Percentiles rank a stretch among this genome's conserved stretches.
phyloP scores from a whole-genome alignment of 2,888 invertebrate genomes.

The Clunio marinus region DNA sequence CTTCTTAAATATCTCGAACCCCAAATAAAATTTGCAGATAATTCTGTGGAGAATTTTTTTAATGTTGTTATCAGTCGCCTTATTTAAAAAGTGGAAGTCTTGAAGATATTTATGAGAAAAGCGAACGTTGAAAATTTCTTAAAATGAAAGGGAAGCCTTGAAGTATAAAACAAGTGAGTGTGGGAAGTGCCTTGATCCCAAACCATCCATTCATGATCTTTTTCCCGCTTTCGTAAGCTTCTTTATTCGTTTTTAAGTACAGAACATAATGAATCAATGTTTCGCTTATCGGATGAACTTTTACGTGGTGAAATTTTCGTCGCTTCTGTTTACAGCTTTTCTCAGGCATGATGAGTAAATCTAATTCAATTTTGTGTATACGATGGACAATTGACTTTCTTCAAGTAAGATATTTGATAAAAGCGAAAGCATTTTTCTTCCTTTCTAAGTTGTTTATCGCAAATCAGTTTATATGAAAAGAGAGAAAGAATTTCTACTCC shows the following conservation, averaged over 20 bases:
- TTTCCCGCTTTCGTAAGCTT: background rate
- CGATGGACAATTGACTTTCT: background rate
- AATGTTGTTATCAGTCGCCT: constrained; percentile 12
- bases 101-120: no score
- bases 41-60: background rate
- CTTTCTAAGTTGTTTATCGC: background rate
- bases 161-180: no score
- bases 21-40: background rate
- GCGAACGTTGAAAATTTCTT: no score
- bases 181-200: no score
- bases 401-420: background rate
- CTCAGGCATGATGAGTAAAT: constrained; percentile 1
- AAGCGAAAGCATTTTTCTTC: background rate
- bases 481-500: background rate
- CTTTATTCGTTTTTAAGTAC: background rate
- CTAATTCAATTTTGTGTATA: constrained; percentile 8
- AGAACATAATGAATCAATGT: constrained; percentile 19
- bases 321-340: background rate
- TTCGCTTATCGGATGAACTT: background rate
- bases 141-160: no score
- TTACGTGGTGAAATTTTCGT: background rate
- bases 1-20: background rate
- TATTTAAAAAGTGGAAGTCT: no score
- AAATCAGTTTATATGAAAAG: background rate
- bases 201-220: background rate